phyloP scores from a whole-genome alignment of 2,113 vertebrate species.

The Callopanchax toddi region DNA sequence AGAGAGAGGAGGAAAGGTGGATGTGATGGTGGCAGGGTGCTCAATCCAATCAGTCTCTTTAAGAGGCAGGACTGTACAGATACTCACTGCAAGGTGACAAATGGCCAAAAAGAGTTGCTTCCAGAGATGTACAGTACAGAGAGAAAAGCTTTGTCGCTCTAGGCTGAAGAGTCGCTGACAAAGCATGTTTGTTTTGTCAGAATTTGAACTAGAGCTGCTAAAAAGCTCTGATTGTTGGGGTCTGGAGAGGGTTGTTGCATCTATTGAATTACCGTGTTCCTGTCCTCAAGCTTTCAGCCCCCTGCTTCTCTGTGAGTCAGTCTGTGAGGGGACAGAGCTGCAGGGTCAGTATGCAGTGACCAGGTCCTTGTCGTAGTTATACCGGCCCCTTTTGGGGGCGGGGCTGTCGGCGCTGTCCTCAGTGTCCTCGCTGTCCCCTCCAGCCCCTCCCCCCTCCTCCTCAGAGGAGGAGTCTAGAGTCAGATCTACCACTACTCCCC shows the following conservation, averaged over 20 bases:
- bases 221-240: conserved; percentile 64
- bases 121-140: conserved; percentile 68
- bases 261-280: conserved; percentile 60
- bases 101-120: conserved; percentile 47
- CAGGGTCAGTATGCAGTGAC: conserved; percentile 94
- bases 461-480: conserved; percentile 97
- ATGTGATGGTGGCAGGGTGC: conserved; percentile 45
- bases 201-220: conserved; percentile 53
- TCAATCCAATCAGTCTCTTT: conserved; percentile 56
- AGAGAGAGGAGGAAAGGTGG: conserved; percentile 11
- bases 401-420: conserved; percentile 91
- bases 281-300: conserved; percentile 64
- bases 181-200: conserved; percentile 58
- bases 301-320: conserved; percentile 63
- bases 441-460: conserved; percentile 85
- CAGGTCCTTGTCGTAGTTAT: conserved; percentile 94
- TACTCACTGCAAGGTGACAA: conserved; percentile 58
- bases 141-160: conserved; percentile 54
- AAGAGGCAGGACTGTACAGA: conserved; percentile 58
- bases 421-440: conserved; percentile 91
- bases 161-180: conserved; percentile 54
- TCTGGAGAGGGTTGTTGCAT: conserved; percentile 53
- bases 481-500: conserved; percentile 91
- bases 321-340: conserved; percentile 63
- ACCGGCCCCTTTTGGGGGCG: conserved; percentile 89